These are phyloP conservation scores for Hafferia zeledoni DNA, from an alignment of 2,797 vertebrate genomes.

Conservation along the genomic window DNA sequence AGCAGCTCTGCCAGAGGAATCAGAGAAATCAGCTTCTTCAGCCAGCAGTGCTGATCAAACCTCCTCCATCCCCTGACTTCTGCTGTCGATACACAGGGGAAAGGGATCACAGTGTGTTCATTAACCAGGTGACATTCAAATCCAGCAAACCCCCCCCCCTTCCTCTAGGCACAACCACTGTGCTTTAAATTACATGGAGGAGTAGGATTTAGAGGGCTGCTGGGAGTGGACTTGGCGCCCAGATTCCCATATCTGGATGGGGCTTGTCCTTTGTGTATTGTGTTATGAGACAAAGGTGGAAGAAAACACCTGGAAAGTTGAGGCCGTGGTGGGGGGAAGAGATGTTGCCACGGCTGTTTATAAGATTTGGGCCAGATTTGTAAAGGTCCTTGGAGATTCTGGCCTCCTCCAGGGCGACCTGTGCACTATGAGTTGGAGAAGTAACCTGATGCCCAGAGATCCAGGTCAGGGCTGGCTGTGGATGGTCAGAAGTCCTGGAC, in stretches of 20 bases:
- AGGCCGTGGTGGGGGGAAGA: neutral
- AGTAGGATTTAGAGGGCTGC: conserved; percentile 54
- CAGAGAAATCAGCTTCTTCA: neutral
- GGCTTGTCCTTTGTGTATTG: conserved; percentile 40
- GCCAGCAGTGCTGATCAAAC: neutral
- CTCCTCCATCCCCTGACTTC: neutral
- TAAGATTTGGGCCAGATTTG: neutral
- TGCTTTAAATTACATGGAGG: neutral
- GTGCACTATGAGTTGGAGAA: neutral
- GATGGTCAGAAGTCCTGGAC: neutral
- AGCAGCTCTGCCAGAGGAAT: neutral
- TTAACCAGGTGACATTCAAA: neutral
- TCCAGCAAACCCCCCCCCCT: neutral
- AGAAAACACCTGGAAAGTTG: conserved; percentile 59
- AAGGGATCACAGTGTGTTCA: neutral
- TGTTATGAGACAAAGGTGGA: conserved; percentile 8
- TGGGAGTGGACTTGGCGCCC: neutral
- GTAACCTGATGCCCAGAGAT: neutral
- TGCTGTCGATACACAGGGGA: neutral
- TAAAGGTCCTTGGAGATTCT: neutral
- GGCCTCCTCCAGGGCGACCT: neutral
- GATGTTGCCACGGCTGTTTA: neutral
- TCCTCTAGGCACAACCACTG: neutral
- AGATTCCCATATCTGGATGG: conserved; percentile 32
- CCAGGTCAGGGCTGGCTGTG: neutral